Conservation (phyloP, 2,797 vertebrate genomes). For the Sebastolobus altivelis region DNA sequence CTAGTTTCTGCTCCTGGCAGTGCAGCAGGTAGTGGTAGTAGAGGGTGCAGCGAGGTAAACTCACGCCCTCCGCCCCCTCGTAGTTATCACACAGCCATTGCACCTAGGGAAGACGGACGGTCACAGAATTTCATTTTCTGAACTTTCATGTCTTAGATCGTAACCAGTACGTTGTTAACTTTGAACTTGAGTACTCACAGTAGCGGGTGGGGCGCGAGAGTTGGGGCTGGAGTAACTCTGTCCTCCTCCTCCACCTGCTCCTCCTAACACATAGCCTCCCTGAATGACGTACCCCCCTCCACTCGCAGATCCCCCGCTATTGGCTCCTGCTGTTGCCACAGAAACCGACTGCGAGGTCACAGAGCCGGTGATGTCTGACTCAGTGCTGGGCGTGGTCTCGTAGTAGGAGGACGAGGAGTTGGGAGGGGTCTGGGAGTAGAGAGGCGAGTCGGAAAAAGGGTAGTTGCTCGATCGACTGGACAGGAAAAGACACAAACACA, state of each 20-base stretch:
- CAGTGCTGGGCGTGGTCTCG: slow-evolving; percentile 84
- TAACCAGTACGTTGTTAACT: neutral
- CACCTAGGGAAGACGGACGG: slow-evolving; percentile 78
- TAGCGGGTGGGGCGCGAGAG: slow-evolving; percentile 93
- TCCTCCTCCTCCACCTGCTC: slow-evolving; percentile 65
- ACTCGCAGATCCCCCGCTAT: slow-evolving; percentile 44
- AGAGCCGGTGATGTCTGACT: slow-evolving; percentile 88
- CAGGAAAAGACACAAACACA: neutral
- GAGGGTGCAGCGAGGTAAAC: slow-evolving; percentile 93
- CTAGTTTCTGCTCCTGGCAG: slow-evolving; percentile 95
- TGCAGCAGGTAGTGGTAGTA: slow-evolving; percentile 97
- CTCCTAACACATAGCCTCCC: slow-evolving; percentile 88
- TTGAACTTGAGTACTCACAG: slow-evolving; percentile 83
- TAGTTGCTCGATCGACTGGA: slow-evolving; percentile 89
- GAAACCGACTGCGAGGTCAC: slow-evolving; percentile 87
- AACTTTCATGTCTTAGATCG: neutral
- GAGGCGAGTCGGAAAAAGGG: slow-evolving; percentile 89
- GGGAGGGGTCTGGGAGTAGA: slow-evolving; percentile 88
- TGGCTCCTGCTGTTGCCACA: slow-evolving; percentile 74
- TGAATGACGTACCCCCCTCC: slow-evolving; percentile 89
- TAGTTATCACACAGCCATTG: slow-evolving; percentile 97
- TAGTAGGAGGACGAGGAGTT: slow-evolving; percentile 87
- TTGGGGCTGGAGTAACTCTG: slow-evolving; percentile 90
- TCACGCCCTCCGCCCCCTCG: slow-evolving; percentile 94
- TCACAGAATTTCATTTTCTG: slow-evolving; percentile 37